Percentiles rank a stretch among this genome's conserved stretches.
Evolutionary conservation across 1,140 invertebrate genomes (phyloP).

Genomic region (Drosophila bifasciata): DNA sequence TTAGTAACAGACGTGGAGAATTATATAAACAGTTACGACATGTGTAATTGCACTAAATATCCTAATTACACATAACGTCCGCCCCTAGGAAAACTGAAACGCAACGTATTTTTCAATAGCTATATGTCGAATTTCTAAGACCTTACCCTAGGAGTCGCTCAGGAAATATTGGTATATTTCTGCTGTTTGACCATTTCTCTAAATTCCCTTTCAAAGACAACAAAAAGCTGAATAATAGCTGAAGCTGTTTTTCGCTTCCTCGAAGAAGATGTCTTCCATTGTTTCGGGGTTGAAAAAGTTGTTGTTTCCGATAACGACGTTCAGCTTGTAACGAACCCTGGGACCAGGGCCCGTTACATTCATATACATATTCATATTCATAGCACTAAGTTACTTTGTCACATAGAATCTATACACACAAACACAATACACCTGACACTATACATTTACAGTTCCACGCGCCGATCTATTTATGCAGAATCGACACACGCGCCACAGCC

Average conservation of each 20-base stretch:
- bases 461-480: no score
- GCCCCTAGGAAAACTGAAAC: no score
- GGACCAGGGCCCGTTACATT: no score
- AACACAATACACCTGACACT: no score
- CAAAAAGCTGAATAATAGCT: no score
- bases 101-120: not conserved
- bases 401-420: no score
- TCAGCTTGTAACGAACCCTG: no score
- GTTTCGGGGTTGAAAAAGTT: not conserved
- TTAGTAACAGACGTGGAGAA: not conserved
- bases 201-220: not conserved
- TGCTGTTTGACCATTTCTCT: not conserved
- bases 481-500: no score
- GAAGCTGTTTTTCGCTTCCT: not conserved
- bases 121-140: conserved; percentile 3
- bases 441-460: no score
- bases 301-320: not conserved
- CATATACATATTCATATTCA: no score
- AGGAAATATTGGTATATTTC: conserved; percentile 13
- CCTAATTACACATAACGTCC: not conserved
- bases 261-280: not conserved
- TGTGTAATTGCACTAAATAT: conserved; percentile 2
- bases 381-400: no score
- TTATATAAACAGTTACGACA: conserved; percentile 1
- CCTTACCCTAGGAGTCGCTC: not conserved